Conservation (phyloP, 1,140 invertebrate genomes). For the Armadillidium nasatum region DNA sequence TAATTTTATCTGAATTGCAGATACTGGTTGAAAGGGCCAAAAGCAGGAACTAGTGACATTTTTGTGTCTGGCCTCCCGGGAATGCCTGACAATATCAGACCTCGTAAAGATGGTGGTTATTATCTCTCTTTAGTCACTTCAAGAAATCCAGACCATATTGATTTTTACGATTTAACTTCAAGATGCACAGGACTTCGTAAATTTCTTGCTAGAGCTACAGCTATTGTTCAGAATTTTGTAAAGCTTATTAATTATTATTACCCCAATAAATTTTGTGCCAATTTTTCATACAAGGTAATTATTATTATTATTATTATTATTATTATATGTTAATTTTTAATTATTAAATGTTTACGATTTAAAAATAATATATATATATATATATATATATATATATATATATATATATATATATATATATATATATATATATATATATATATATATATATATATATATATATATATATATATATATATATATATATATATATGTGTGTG, state of each 20-base stretch:
- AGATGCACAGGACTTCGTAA: neutral
- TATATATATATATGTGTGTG: too few species aligned
- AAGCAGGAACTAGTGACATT: conserved; percentile 65
- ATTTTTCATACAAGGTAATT: neutral
- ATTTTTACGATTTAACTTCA: neutral
- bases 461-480: too few species aligned
- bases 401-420: too few species aligned
- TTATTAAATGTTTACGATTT: too few species aligned
- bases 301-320: too few species aligned
- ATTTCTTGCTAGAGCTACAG: neutral
- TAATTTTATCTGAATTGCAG: conserved; percentile 53
- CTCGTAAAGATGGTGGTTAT: conserved; percentile 25
- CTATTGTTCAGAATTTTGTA: neutral
- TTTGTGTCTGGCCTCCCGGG: conserved; percentile 75
- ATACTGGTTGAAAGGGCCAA: conserved; percentile 68
- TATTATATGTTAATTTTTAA: too few species aligned
- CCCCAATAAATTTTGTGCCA: neutral
- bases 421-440: too few species aligned
- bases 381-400: too few species aligned
- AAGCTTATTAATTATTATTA: neutral
- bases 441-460: too few species aligned
- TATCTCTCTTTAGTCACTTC: neutral
- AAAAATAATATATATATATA: too few species aligned
- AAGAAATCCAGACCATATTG: neutral
- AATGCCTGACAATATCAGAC: conserved; percentile 70